Base-by-base conservation (phyloP, 1,140 invertebrate genomes). In the Plectrocnemia conspersa region DNA sequence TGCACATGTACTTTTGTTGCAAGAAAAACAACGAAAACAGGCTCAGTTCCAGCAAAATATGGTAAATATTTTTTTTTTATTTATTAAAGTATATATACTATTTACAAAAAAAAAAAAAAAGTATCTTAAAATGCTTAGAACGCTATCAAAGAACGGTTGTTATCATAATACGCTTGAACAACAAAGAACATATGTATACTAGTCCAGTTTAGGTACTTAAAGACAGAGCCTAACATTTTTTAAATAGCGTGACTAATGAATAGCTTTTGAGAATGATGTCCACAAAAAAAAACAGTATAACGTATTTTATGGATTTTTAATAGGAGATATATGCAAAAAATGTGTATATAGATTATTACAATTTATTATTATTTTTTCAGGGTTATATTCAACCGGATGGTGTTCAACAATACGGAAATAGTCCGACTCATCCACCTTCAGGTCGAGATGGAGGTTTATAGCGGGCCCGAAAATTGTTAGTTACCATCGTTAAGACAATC, bases 1-100 rank as follows among this genome's bases (percentile, higher is more conserved):
- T 46, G 74, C 74, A n/a, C 74, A 76, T 61, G 70, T 73, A 52
- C 59, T 76, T 19, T 68, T 76, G 69, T 61, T 73, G 47, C 69
- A 74, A 52, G 74, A 76, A 56, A 71, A 64, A 53, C 72, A 71
- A 58, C 58, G 73, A 25, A 76, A 76, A 61, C 72, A 71, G 63
- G 71, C 64, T 36, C 72, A 75, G 60, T 68, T 65, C 50, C 73
- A 61, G 42, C 54, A 57, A 38, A 61, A 61, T 23, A 52, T 57
- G 52, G 32, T 36, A 7, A 29, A 29, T 9, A 9, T 29, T 29
- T 7, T 9, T 13, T 7, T 29, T 29, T 7, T 9, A 29, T 9
- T 29, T 29, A 29, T 29, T 13, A 9, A 7, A 29, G 27, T 9
- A 7, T 29, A 29, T 36, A 36, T 36, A 36, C 35, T 36, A 18